Base-by-base conservation (phyloP, 2,888 invertebrate genomes). In the Trissoscelio sp. region DNA sequence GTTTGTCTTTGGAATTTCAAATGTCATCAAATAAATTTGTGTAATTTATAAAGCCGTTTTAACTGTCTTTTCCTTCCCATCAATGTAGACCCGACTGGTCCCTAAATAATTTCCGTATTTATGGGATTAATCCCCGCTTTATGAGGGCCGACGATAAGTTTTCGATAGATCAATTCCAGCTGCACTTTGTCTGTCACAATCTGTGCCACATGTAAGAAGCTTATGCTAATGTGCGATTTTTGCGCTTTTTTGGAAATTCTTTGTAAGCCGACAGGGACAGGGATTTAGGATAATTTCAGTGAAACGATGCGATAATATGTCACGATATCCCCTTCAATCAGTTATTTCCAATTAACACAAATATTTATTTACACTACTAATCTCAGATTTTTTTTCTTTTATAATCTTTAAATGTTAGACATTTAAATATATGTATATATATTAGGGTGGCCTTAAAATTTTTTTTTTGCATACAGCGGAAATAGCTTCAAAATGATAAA, bases 61-160 rank as follows among this genome's bases (percentile, higher is more conserved):
- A 73, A 58, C 57, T 70, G 22, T 75, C 60, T 80, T 80, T 12
- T n/a, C 34, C 55, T 57, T 58, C 81, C 72, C 46, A 31, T 73
- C 60, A 46, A 64, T 75, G 57, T 57, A 73, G 28, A 67, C 60
- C 80, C 62, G 53, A 31, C 60, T 77, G 84, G 31, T 28, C 79
- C 79, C 74, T 51, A 79, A 69, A 88, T 90, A 90, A 91, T 91
- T 91, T 91, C 81, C 81, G 88, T 87, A 90, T 89, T 91, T 90
- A 91, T 86, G 73, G 91, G 90, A 91, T 91, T 88, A 90, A 89
- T 88, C 87, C 83, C 83, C 55, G 79, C 79, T 72, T 83, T 83
- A 83, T 83, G 86, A 86, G 83, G 86, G 85, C 84, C 85, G 79
- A 70, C 86, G 88, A 89, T 89, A 84, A 87, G 85, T 88, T 88